phyloP scores from a whole-genome alignment of 2,113 vertebrate genomes.

The Psilopsiagon aymara region DNA sequence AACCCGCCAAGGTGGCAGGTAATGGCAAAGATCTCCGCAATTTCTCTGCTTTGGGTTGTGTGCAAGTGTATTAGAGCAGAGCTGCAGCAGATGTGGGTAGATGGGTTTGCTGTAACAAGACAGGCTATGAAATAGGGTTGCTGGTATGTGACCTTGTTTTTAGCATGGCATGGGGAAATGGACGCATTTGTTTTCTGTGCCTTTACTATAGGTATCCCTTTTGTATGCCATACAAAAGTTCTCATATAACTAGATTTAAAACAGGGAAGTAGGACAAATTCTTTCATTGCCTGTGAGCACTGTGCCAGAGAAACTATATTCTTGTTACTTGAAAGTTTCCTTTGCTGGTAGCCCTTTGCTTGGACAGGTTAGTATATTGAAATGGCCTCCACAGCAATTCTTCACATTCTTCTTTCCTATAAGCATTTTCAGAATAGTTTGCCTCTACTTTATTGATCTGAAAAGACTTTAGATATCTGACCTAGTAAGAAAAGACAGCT shows the following conservation, averaged over 20 bases:
- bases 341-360: not conserved
- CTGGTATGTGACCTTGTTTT: not conserved
- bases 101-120: not conserved
- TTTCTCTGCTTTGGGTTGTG: not conserved
- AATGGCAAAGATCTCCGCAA: not conserved
- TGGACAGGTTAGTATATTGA: not conserved
- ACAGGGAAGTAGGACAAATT: not conserved
- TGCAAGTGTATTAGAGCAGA: not conserved
- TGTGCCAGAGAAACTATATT: not conserved
- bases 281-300: not conserved
- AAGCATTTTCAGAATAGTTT: not conserved
- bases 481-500: not conserved
- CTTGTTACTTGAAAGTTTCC: not conserved
- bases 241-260: not conserved
- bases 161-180: not conserved
- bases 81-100: not conserved
- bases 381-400: not conserved
- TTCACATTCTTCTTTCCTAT: not conserved
- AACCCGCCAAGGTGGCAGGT: not conserved
- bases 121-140: not conserved
- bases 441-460: not conserved
- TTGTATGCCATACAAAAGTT: not conserved
- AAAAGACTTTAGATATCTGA: constrained; percentile 7
- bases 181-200: not conserved
- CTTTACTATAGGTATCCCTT: not conserved